Evolutionary conservation across 2,888 invertebrate genomes (phyloP).

Genomic region (Ormyrus pomaceus): DNA sequence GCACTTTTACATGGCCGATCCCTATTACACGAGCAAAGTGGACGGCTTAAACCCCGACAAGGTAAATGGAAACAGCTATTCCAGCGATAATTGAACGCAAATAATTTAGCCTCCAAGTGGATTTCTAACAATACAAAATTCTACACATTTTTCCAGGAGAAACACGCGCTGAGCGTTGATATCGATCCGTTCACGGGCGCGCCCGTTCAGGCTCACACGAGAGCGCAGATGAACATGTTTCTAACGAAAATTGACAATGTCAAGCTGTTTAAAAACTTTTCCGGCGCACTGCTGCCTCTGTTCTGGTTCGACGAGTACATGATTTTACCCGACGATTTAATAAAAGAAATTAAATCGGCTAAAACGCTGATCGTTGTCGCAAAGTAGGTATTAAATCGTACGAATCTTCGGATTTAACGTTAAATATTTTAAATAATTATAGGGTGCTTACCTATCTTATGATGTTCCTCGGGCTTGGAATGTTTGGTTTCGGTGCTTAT

Average conservation of each 20-base stretch:
- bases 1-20: slow-evolving; percentile 84
- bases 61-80: slow-evolving; percentile 50
- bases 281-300: slow-evolving; percentile 81
- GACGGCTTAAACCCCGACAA: slow-evolving; percentile 66
- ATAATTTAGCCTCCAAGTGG: no score
- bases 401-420: no score
- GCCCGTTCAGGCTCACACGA: slow-evolving; percentile 83
- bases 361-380: no score
- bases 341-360: slow-evolving; percentile 63
- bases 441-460: no score
- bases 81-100: no score
- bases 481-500: no score
- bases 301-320: slow-evolving; percentile 88
- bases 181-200: slow-evolving; percentile 89
- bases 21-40: slow-evolving; percentile 69
- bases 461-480: no score
- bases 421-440: no score
- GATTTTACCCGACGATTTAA: slow-evolving; percentile 62
- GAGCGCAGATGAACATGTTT: slow-evolving; percentile 85
- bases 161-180: slow-evolving; percentile 86
- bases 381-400: no score
- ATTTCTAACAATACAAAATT: neutral
- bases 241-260: slow-evolving; percentile 81
- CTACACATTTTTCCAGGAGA: slow-evolving; percentile 71
- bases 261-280: slow-evolving; percentile 81